Evolutionary conservation across 1,140 invertebrate genomes (phyloP), one percentile per base, ranked within the genome.

Genomic region (Gryllus bimaculatus): DNA sequence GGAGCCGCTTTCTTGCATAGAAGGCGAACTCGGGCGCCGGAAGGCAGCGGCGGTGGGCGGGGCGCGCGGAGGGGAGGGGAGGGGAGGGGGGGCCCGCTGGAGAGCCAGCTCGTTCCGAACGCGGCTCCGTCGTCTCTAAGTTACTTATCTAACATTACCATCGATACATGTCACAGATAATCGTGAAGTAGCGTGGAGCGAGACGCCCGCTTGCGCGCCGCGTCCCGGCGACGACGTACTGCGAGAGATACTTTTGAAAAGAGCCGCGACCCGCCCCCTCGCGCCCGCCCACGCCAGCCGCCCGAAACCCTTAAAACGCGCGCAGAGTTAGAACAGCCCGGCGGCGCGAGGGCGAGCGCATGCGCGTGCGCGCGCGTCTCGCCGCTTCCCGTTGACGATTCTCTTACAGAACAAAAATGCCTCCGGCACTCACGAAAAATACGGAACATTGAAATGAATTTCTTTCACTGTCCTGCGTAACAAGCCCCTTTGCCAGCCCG

Each of bases 91-190:
- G n/a, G n/a, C n/a, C 10, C 10, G 54, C 18, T 66, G 54, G 18
- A 66, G 54, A 66, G 54, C 54, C 18, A 18, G 10, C 54, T 66
- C 54, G 54, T 66, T 66, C 54, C 54, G 54, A n/a, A 18, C 54
- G 54, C 54, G 54, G 10, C 54, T 66, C 10, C 10, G 10, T 66
- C 54, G 54, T 66, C 54, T 66, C 54, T 66, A 66, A n/a, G 54
- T 66, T 66, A 66, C 54, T 66, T 66, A 66, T 66, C 54, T 66
- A 66, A 66, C n/a, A 66, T 66, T 66, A 66, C 54, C 54, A 66
- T 66, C 54, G 54, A 66, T 66, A 66, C 54, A 66, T 66, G 2
- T 1, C 7, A 66, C 54, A 66, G 7, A 7, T 66, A 66, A 66
- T 66, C 54, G 54, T 66, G 54, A 66, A 66, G 54, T 66, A 66